These are phyloP conservation scores for Drosophila funebris DNA, from an alignment of 1,140 invertebrate genomes.

Conservation along the genomic window DNA sequence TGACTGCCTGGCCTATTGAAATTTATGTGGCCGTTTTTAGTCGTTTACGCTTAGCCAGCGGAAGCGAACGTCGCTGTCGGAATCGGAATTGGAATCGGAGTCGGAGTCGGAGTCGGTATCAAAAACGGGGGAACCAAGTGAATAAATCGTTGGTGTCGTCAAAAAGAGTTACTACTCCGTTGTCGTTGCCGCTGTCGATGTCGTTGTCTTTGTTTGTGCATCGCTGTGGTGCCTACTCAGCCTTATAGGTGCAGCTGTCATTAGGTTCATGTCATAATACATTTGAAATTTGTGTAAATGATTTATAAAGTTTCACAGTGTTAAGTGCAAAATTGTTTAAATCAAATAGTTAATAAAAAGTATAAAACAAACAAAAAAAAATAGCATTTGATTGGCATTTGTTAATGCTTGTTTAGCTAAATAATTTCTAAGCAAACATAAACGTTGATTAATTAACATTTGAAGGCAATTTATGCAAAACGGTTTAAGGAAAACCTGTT, in stretches of 20 bases:
- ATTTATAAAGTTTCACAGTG: conserved; percentile 6
- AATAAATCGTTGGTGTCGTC: conserved; percentile 19
- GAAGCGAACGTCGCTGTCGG: conserved; percentile 66
- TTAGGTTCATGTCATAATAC: conserved; percentile 11
- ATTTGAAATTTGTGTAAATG: conserved; percentile 2
- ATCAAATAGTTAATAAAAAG: neutral
- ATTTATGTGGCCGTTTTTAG: conserved; percentile 80
- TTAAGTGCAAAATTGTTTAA: neutral
- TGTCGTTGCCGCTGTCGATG: too few relatives aligned
- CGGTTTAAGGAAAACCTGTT: conserved; percentile 5
- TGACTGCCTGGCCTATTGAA: conserved; percentile 72
- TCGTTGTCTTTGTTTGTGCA: conserved; percentile 5
- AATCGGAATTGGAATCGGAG: conserved; percentile 5
- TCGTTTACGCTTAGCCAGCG: conserved; percentile 80
- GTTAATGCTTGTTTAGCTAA: neutral
- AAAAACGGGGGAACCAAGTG: conserved; percentile 2
- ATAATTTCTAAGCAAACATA: neutral
- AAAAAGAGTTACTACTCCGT: conserved; percentile 2
- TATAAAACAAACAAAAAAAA: too few relatives aligned
- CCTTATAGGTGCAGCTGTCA: conserved; percentile 13
- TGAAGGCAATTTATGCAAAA: neutral
- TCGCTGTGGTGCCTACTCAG: conserved; percentile 3
- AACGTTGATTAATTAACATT: conserved; percentile 25
- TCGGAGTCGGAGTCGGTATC: neutral
- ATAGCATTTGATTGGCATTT: neutral